Evolutionary conservation across 2,888 invertebrate species (phyloP).

Genomic region (Monoplex corrugatus): DNA sequence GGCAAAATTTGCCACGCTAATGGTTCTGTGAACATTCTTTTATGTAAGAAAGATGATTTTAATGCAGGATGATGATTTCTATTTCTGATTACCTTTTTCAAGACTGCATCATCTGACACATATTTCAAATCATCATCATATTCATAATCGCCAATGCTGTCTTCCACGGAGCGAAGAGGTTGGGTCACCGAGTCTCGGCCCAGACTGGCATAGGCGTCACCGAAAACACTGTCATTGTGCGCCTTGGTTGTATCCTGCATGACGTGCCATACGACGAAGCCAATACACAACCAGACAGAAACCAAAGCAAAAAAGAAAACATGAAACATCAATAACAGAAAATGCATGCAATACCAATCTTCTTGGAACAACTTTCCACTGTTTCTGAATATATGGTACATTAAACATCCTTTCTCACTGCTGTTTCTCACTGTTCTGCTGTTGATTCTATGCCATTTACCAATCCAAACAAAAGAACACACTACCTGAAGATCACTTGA

Average conservation of each 20-base stretch:
- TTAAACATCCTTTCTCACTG: no score
- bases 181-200: slow-evolving; percentile 64
- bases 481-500: no score
- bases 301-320: slow-evolving; percentile 14
- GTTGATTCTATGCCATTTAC: no score
- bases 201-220: slow-evolving; percentile 66
- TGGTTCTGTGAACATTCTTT: no score
- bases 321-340: slow-evolving; percentile 26
- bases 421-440: no score
- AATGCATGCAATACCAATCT: neutral
- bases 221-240: slow-evolving; percentile 63
- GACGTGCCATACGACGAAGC: neutral
- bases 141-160: slow-evolving; percentile 71
- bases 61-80: no score
- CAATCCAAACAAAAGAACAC: no score
- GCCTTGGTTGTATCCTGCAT: slow-evolving; percentile 60
- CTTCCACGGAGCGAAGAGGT: slow-evolving; percentile 67
- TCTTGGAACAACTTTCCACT: neutral
- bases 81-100: slow-evolving; percentile 76
- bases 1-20: no score
- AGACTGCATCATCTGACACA: slow-evolving; percentile 66
- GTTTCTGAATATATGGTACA: no score
- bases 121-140: slow-evolving; percentile 73
- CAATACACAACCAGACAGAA: slow-evolving; percentile 24
- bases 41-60: no score